Base-by-base conservation (phyloP, 2,888 invertebrate species). In the Mycalesis mineus region DNA sequence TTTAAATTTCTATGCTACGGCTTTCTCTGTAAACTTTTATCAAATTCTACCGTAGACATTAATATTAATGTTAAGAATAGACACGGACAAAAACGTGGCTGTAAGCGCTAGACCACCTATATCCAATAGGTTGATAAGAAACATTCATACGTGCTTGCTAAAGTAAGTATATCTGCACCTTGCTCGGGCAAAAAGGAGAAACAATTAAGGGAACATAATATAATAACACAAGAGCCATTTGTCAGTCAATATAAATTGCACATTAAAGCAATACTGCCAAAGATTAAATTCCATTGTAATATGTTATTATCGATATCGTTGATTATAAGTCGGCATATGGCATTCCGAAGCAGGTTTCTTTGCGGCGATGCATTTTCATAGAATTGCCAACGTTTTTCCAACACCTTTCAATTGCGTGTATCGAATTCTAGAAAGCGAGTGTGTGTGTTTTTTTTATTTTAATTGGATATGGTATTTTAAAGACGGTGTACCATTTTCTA, bases 331-430 rank as follows among this genome's bases (percentile, higher is more conserved):
- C 77, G 72, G 74, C 79, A 77, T 80, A 79, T 78, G 77, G 82
- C 80, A 88, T 88, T 85, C 85, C 82, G 63, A 63, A 70, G 77
- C 84, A 71, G 81, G 88, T 88, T 88, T 88, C 87, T 88, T 84
- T 77, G 76, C 70, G 65, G 67, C 73, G 69, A 79, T 87, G 81
- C 83, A 88, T 89, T 89, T 89, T 88, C 87, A 89, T 87, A 80
- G 88, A 84, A 87, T 86, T 75, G 82, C 78, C 73, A 74, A 75
- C 79, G 86, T 88, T 89, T 89, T 89, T 88, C 88, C 85, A 73
- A 85, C 88, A 88, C 88, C 88, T 87, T 78, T 82, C 86, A 84
- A 86, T 81, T 79, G 86, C 85, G 84, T 86, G 81, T 75, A 75
- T 84, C 73, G 82, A 86, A 88, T 88, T 86, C 87, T 88, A 88